Evolutionary conservation across 2,888 invertebrate genomes (phyloP).

Genomic region (Eurytoma adleriae): DNA sequence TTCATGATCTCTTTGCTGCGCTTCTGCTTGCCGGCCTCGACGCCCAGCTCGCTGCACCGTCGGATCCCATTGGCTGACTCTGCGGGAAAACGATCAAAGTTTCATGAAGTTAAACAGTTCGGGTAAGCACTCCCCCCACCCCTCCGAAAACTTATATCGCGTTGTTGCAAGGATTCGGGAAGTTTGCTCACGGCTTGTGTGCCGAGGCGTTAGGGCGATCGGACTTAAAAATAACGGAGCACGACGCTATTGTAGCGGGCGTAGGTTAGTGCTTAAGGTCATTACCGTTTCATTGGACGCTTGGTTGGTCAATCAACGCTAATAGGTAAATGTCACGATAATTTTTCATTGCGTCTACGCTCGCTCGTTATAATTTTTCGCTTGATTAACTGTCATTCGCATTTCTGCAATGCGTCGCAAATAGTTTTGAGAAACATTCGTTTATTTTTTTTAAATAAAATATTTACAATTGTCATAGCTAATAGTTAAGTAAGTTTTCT

Average conservation of each 20-base stretch:
- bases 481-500: too few relatives aligned
- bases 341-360: too few relatives aligned
- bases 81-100: constrained; percentile 66
- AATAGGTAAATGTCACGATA: too few relatives aligned
- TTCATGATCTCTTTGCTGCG: constrained; percentile 86
- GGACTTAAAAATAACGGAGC: constrained; percentile 20
- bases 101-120: too few relatives aligned
- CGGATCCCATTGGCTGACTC: constrained; percentile 86
- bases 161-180: background rate
- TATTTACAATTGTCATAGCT: too few relatives aligned
- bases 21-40: constrained; percentile 85
- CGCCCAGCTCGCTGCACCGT: constrained; percentile 83
- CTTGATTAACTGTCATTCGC: too few relatives aligned
- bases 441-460: too few relatives aligned
- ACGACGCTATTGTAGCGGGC: too few relatives aligned
- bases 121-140: too few relatives aligned
- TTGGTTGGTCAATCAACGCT: constrained; percentile 6
- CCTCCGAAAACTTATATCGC: background rate
- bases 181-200: background rate
- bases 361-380: too few relatives aligned
- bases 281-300: constrained; percentile 11
- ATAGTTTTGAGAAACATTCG: too few relatives aligned
- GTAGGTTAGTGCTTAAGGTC: constrained; percentile 2
- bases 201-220: background rate
- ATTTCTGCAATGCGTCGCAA: too few relatives aligned